Evolutionary conservation across 2,113 vertebrate species (phyloP).

Genomic region (Prunella fulvescens): DNA sequence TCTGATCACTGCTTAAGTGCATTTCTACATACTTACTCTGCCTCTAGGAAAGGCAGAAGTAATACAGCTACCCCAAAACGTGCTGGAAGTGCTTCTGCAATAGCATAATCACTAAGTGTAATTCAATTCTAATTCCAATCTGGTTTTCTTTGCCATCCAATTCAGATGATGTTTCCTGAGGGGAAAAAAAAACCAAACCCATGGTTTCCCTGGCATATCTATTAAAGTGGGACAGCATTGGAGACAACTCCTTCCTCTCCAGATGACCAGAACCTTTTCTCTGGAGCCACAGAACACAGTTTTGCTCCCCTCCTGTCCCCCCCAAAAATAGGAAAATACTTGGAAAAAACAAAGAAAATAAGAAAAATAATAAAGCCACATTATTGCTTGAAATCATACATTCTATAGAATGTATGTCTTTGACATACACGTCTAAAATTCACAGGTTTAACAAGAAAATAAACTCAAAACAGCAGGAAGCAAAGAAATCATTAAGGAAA

Average conservation of each 20-base stretch:
- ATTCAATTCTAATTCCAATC: background rate
- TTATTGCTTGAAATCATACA: background rate
- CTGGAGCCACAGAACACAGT: background rate
- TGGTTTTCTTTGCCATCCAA: background rate
- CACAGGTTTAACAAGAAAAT: background rate
- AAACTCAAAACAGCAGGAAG: background rate
- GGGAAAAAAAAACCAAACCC: background rate
- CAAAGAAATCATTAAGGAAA: background rate
- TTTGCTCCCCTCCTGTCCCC: background rate
- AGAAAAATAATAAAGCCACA: background rate
- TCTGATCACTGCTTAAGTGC: background rate
- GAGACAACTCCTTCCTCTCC: background rate
- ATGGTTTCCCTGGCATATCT: background rate
- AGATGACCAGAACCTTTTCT: background rate
- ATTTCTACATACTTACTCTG: background rate
- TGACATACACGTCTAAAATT: background rate
- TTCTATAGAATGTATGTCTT: background rate
- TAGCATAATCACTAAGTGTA: background rate
- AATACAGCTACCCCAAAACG: background rate
- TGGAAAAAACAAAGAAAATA: background rate
- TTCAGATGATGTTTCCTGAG: background rate
- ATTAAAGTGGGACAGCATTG: background rate
- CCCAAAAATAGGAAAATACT: fast-evolving
- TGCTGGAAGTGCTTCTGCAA: background rate
- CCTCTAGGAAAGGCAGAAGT: background rate